Conservation (phyloP, 2,113 vertebrate genomes). For the Ptilonorhynchus violaceus region DNA sequence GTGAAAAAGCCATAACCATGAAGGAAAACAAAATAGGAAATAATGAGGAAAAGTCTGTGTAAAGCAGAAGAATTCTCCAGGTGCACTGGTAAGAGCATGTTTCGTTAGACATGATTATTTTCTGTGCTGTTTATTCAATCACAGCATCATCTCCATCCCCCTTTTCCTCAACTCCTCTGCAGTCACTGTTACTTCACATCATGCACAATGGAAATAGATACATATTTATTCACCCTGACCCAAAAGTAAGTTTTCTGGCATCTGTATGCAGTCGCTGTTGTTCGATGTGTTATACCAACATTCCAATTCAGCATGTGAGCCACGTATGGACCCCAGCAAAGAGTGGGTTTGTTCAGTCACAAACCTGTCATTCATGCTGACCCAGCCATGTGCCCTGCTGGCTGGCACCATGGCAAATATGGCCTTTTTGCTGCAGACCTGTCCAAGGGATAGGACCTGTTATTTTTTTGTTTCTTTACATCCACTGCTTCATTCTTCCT, state of each 20-base stretch:
- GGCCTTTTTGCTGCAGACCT: not conserved
- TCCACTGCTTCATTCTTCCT: not conserved
- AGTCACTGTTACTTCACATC: not conserved
- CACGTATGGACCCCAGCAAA: not conserved
- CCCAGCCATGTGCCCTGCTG: not conserved
- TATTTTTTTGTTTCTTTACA: not conserved
- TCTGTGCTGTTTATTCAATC: slow-evolving; percentile 27
- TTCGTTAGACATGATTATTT: slow-evolving; percentile 26
- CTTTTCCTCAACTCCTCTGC: not conserved
- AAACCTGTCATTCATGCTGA: not conserved
- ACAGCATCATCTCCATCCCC: not conserved
- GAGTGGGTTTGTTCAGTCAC: not conserved
- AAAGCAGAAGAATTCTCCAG: slow-evolving; percentile 17
- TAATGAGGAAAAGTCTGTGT: not conserved
- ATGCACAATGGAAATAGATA: not conserved
- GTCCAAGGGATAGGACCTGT: not conserved
- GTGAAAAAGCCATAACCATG: not conserved
- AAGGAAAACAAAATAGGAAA: slow-evolving; percentile 10
- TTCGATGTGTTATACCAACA: accelerated
- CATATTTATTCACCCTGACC: not conserved
- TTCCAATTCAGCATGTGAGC: not conserved
- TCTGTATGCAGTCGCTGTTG: not conserved
- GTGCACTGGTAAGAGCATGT: not conserved
- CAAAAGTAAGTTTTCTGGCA: not conserved
- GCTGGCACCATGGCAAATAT: not conserved